Evolutionary conservation across 2,888 invertebrate species (phyloP), one percentile per base, ranked within the genome.

Genomic region (Ommatoiulus sabulosus): DNA sequence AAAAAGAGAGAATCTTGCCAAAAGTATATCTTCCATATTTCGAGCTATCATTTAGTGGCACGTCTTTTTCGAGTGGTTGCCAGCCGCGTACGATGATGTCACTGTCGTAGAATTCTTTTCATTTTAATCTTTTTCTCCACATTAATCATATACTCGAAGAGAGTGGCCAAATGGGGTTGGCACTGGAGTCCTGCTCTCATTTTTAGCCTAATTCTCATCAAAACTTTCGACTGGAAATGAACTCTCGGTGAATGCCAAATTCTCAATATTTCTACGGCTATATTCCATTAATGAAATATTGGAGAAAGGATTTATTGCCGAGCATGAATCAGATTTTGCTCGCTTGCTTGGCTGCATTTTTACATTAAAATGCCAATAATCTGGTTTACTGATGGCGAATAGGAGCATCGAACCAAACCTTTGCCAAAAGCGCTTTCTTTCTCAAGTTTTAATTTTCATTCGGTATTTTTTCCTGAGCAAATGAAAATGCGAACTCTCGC

Each of bases 271-370:
- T 80, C 35, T 80, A 80, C 80, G 24, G 80, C 80, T 80, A 80
- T 80, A 80, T 35, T 43, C 80, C 80, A 24, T 80, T 80, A 80
- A 80, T 80, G 80, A 80, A 80, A 80, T 80, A 80, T 80, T 80
- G 80, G 80, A 80, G 80, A 80, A 80, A 80, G 80, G 80, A 80
- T 80, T 80, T 80, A 80, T 80, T 80, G 80, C 35, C 80, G 80
- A 35, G 80, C 80, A 80, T 80, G 80, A 80, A 80, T 80, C 80
- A 80, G 80, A 80, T 80, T 80, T 80, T 80, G 80, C 35, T 80
- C 80, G 80, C 80, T 80, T 80, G 80, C 80, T 80, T 80, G 80
- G 80, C 80, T 80, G 80, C 80, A 43, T 80, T 80, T 80, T 80
- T 80, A 80, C 35, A 80, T 80, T 80, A 80, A 80, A 80, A 80